Percentiles rank a stretch among this genome's conserved stretches.
These are phyloP conservation scores for Aldrovandia affinis DNA, from an alignment of 2,797 vertebrate species.

Conservation along the genomic window DNA sequence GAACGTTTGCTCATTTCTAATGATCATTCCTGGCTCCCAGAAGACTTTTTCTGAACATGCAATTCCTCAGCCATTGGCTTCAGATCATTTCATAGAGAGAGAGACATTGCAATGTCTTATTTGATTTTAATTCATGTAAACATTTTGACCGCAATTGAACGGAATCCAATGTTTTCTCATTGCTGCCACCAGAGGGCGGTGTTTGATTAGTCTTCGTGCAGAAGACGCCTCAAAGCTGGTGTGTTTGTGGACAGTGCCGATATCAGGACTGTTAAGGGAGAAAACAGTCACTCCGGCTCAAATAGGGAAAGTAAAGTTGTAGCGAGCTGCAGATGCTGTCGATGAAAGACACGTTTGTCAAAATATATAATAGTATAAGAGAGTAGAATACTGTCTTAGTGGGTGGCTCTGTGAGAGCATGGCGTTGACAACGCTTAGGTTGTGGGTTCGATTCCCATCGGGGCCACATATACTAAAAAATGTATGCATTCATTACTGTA, in stretches of 20 bases:
- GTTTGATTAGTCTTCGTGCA: constrained; percentile 28
- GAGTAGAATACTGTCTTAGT: too few relatives aligned
- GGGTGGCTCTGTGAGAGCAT: too few relatives aligned
- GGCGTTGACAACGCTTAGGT: too few relatives aligned
- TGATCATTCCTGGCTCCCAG: neutral
- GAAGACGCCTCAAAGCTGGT: neutral
- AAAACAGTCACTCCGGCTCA: neutral
- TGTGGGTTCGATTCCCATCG: too few relatives aligned
- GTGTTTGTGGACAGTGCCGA: neutral
- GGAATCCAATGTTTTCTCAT: constrained; percentile 2
- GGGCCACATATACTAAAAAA: too few relatives aligned
- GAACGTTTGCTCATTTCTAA: neutral
- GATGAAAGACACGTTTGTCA: neutral
- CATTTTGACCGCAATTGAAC: neutral
- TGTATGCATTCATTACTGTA: too few relatives aligned
- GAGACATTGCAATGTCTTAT: neutral
- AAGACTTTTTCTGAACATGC: neutral
- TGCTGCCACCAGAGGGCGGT: constrained; percentile 40
- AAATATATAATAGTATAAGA: neutral
- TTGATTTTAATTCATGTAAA: neutral
- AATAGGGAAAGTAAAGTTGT: neutral
- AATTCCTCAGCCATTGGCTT: neutral
- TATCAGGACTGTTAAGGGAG: neutral
- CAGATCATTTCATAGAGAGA: neutral
- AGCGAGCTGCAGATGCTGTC: neutral